These are phyloP conservation scores for Eurytoma californica DNA, from an alignment of 2,888 invertebrate genomes.

Conservation along the genomic window DNA sequence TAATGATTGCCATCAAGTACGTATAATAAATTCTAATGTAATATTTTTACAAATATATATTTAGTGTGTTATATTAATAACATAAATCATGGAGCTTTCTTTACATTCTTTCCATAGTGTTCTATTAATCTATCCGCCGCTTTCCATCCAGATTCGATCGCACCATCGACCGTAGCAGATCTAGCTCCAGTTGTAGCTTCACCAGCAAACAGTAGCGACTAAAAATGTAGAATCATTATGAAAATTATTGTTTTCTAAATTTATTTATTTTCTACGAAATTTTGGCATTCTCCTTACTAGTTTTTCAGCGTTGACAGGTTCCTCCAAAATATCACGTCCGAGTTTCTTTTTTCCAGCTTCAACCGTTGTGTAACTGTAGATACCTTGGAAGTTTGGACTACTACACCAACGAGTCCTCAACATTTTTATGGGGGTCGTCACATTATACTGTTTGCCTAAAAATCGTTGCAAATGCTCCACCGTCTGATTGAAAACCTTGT, in stretches of 20 bases:
- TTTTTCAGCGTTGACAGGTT: constrained; percentile 72
- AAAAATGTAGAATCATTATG: constrained; percentile 22
- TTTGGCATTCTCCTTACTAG: neutral
- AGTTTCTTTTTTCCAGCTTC: constrained; percentile 58
- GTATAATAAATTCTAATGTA: no score
- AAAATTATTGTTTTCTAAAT: neutral
- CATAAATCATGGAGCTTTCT: no score
- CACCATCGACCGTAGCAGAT: constrained; percentile 83
- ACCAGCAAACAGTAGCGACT: constrained; percentile 81
- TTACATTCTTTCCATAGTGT: constrained; percentile 22
- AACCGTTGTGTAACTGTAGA: constrained; percentile 79
- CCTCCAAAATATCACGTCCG: constrained; percentile 47
- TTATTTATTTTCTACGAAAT: neutral
- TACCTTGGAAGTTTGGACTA: constrained; percentile 83
- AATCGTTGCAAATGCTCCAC: constrained; percentile 76
- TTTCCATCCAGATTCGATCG: constrained; percentile 82
- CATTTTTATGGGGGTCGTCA: constrained; percentile 76
- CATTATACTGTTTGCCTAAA: constrained; percentile 75
- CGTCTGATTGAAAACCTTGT: constrained; percentile 76
- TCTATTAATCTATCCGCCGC: constrained; percentile 80
- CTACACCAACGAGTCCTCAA: constrained; percentile 83
- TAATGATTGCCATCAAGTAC: no score
- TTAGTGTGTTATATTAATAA: no score
- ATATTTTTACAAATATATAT: no score
- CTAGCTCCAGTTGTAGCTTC: constrained; percentile 80